phyloP scores from a whole-genome alignment of 1,140 invertebrate species.

The Cydia splendana region DNA sequence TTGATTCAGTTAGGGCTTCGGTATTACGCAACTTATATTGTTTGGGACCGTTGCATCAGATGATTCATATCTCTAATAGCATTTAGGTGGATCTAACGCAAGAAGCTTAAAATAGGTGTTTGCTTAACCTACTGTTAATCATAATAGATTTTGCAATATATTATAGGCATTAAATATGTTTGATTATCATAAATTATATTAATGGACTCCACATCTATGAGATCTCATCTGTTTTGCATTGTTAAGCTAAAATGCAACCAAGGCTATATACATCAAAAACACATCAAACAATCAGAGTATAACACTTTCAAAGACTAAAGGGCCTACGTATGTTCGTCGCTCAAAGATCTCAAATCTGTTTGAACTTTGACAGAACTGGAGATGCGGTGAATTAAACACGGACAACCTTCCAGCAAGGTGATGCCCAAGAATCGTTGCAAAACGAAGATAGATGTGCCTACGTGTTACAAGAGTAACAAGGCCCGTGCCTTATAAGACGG shows the following conservation, averaged over 20 bases:
- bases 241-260: constrained; percentile 37
- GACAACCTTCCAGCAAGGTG: constrained; percentile 49
- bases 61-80: constrained; percentile 24
- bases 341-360: neutral
- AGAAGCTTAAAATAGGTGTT: constrained; percentile 8
- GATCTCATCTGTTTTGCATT: constrained; percentile 12
- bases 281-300: constrained; percentile 53
- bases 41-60: constrained; percentile 20
- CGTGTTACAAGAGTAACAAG: constrained; percentile 55
- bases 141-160: neutral
- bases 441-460: constrained; percentile 53
- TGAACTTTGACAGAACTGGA: constrained; percentile 37
- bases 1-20: constrained; percentile 24
- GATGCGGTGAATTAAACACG: constrained; percentile 53
- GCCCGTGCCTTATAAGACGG: constrained; percentile 56
- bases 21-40: constrained; percentile 18
- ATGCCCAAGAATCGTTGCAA: constrained; percentile 46
- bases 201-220: neutral
- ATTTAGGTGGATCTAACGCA: constrained; percentile 6
- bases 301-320: neutral
- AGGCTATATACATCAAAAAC: constrained; percentile 57
- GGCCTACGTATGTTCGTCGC: neutral
- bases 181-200: neutral
- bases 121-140: neutral
- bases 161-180: neutral